Conservation (phyloP, 53 echinoderm and acorn worm genomes). For the Paracentrotus lividus region DNA sequence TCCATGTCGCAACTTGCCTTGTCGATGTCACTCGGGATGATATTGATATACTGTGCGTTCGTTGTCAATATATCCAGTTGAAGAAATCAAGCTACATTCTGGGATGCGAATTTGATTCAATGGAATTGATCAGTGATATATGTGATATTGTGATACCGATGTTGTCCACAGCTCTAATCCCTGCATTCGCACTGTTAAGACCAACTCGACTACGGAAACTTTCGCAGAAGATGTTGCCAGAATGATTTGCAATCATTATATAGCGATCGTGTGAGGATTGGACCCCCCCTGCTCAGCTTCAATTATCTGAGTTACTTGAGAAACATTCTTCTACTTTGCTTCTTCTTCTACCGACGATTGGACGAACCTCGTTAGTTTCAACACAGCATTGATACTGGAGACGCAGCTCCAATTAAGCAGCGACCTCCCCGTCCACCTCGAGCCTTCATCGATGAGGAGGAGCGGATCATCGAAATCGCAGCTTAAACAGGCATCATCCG, state of each 20-base stretch:
- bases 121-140: slow-evolving; percentile 36
- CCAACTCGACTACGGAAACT: neutral
- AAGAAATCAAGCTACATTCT: slow-evolving; percentile 50
- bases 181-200: neutral
- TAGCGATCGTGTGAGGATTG: neutral
- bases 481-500: slow-evolving; percentile 73
- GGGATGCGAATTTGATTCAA: slow-evolving; percentile 65
- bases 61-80: slow-evolving; percentile 69
- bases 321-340: slow-evolving; percentile 64
- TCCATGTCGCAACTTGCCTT: slow-evolving; percentile 44
- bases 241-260: slow-evolving; percentile 52
- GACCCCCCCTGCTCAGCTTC: neutral
- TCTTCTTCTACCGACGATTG: slow-evolving; percentile 71
- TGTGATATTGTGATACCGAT: slow-evolving; percentile 16
- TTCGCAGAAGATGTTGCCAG: slow-evolving; percentile 54
- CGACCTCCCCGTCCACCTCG: slow-evolving; percentile 69
- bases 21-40: slow-evolving; percentile 56
- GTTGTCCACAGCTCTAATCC: neutral
- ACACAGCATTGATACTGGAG: slow-evolving; percentile 76
- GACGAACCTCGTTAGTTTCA: slow-evolving; percentile 69
- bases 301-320: slow-evolving; percentile 29
- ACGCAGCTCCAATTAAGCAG: slow-evolving; percentile 72
- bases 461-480: slow-evolving; percentile 68
- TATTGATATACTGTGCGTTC: slow-evolving; percentile 72
- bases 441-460: slow-evolving; percentile 77